Percentiles rank a stretch among this genome's conserved stretches.
Evolutionary conservation across 2,888 invertebrate species (phyloP).

Genomic region (Tachina lurida): DNA sequence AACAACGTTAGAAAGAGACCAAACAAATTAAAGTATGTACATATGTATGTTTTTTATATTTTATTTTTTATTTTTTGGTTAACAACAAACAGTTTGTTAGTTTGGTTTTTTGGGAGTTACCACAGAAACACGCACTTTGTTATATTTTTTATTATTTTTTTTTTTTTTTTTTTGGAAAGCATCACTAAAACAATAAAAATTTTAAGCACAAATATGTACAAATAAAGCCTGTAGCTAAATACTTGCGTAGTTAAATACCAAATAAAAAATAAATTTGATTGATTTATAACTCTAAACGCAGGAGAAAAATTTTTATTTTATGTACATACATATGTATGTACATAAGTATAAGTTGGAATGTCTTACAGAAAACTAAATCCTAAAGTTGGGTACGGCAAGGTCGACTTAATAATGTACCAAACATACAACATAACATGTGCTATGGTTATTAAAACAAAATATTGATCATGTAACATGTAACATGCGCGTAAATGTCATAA

Average conservation of each 20-base stretch:
- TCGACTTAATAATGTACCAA: not conserved
- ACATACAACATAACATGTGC: too few species aligned
- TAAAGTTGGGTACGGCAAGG: not conserved
- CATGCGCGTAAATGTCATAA: too few species aligned
- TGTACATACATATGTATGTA: too few species aligned
- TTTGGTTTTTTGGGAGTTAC: slow-evolving; percentile 62
- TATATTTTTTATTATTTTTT: slow-evolving; percentile 60
- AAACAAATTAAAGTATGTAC: slow-evolving; percentile 6
- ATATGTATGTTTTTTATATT: slow-evolving; percentile 6
- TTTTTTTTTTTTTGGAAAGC: slow-evolving; percentile 18
- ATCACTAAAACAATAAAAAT: slow-evolving; percentile 15
- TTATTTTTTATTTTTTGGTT: slow-evolving; percentile 14
- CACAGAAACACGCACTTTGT: slow-evolving; percentile 68
- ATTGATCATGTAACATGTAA: too few species aligned
- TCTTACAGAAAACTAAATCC: not conserved
- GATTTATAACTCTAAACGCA: slow-evolving; percentile 78
- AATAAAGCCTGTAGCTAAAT: slow-evolving; percentile 73
- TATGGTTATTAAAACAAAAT: too few species aligned
- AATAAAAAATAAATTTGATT: slow-evolving; percentile 76
- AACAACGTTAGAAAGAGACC: slow-evolving; percentile 23
- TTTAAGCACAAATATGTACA: slow-evolving; percentile 67
- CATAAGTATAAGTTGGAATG: slow-evolving; percentile 2
- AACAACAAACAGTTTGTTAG: slow-evolving; percentile 27
- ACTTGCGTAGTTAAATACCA: slow-evolving; percentile 65
- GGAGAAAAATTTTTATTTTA: slow-evolving; percentile 27